Conservation (phyloP, 1,140 invertebrate genomes). For the Drosophila dunni region DNA sequence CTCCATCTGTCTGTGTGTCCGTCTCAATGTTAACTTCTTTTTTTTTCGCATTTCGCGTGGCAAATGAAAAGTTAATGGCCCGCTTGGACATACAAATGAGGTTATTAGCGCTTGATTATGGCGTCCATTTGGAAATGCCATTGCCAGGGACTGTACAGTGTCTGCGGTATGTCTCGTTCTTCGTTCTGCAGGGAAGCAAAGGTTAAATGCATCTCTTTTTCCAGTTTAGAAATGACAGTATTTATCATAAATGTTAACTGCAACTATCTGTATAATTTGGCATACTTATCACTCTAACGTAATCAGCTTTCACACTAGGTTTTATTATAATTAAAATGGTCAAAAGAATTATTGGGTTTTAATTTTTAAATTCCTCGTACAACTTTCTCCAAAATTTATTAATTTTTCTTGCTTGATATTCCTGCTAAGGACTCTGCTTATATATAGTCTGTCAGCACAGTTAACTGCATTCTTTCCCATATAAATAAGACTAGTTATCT, state of each 20-base stretch:
- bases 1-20: slow-evolving; percentile 34
- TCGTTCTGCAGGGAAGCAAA: background rate
- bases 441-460: background rate
- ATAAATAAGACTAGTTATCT: slow-evolving; percentile 26
- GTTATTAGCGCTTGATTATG: slow-evolving; percentile 78
- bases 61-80: slow-evolving; percentile 78
- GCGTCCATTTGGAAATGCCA: slow-evolving; percentile 61
- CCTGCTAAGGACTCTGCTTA: slow-evolving; percentile 4
- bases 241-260: background rate
- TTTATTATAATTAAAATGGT: too few relatives aligned
- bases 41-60: slow-evolving; percentile 40
- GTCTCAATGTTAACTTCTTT: slow-evolving; percentile 32
- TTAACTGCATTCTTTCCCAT: slow-evolving; percentile 2
- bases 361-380: background rate
- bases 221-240: background rate
- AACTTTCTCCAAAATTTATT: background rate
- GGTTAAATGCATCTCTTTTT: slow-evolving; percentile 5
- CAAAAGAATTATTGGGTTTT: too few relatives aligned
- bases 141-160: slow-evolving; percentile 12
- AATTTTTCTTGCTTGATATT: background rate
- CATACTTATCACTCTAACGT: background rate
- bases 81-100: slow-evolving; percentile 71
- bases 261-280: slow-evolving; percentile 1
- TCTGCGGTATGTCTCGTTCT: background rate
- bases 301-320: too few relatives aligned